phyloP scores from a whole-genome alignment of 2,888 invertebrate genomes.

The Synergus laeviventris region DNA sequence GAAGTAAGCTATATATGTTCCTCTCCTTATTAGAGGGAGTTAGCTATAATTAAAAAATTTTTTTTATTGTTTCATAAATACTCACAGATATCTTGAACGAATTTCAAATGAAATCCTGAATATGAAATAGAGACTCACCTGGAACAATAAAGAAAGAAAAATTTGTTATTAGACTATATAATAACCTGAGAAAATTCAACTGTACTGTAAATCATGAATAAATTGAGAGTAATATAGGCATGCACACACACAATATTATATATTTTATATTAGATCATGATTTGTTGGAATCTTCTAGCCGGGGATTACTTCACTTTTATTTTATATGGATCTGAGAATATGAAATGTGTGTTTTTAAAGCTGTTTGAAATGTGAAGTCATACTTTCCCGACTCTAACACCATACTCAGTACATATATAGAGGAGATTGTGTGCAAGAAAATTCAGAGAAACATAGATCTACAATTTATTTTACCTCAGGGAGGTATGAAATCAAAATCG shows the following conservation, averaged over 20 bases:
- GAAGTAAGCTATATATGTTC: neutral
- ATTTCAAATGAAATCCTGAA: neutral
- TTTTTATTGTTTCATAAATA: neutral
- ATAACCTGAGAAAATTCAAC: no score
- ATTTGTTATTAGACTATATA: neutral
- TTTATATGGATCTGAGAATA: neutral
- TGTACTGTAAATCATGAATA: no score
- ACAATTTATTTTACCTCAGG: constrained; percentile 48
- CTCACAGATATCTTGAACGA: neutral
- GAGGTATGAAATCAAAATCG: constrained; percentile 54
- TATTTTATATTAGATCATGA: neutral
- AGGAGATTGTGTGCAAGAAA: constrained; percentile 12
- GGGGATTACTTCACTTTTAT: neutral
- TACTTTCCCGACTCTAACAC: constrained; percentile 9
- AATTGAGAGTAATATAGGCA: neutral
- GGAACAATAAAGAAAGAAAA: neutral
- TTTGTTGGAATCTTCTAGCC: neutral
- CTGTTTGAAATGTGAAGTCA: constrained; percentile 22
- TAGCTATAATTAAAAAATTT: no score
- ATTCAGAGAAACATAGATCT: constrained; percentile 23
- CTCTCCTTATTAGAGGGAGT: no score
- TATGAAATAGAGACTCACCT: neutral
- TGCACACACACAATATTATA: neutral
- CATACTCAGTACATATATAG: constrained; percentile 18
- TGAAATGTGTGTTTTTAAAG: constrained; percentile 23